Evolutionary conservation across 2,113 vertebrate genomes (phyloP).

Genomic region (Xerus inauris): DNA sequence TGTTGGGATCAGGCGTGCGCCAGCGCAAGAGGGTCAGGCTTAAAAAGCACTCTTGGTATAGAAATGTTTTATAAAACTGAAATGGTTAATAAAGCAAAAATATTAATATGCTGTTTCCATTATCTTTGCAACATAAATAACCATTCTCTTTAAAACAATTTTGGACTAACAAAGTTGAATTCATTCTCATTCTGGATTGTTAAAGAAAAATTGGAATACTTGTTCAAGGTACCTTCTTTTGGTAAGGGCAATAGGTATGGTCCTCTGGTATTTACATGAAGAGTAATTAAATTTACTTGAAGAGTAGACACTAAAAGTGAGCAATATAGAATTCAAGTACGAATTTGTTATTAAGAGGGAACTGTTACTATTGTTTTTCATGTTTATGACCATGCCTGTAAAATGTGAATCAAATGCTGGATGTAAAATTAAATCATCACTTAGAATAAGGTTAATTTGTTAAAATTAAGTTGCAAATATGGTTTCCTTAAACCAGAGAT

Average conservation of each 20-base stretch:
- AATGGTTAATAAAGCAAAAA: not conserved
- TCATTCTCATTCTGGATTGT: slow-evolving; percentile 42
- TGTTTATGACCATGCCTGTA: not conserved
- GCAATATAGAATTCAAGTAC: slow-evolving; percentile 74
- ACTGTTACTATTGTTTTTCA: slow-evolving; percentile 60
- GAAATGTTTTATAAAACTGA: slow-evolving; percentile 52
- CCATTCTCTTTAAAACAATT: slow-evolving; percentile 26
- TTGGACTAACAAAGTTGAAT: not conserved
- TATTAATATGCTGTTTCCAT: slow-evolving; percentile 59
- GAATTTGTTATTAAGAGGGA: slow-evolving; percentile 74
- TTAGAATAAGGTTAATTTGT: slow-evolving; percentile 39
- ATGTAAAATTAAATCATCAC: slow-evolving; percentile 54
- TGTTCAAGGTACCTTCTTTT: slow-evolving; percentile 53
- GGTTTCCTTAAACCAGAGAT: slow-evolving; percentile 56
- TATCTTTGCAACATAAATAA: not conserved
- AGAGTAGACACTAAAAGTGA: slow-evolving; percentile 70
- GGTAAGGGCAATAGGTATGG: not conserved
- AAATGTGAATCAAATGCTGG: slow-evolving; percentile 39
- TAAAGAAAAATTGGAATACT: slow-evolving; percentile 51
- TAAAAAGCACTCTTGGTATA: slow-evolving; percentile 26
- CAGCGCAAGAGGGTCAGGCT: too few relatives aligned
- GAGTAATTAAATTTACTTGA: slow-evolving; percentile 51
- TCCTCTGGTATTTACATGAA: slow-evolving; percentile 65
- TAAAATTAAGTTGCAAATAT: not conserved
- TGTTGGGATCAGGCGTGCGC: too few relatives aligned